Evolutionary conservation across 1,140 invertebrate species (phyloP).

Genomic region (Halesus radiatus): DNA sequence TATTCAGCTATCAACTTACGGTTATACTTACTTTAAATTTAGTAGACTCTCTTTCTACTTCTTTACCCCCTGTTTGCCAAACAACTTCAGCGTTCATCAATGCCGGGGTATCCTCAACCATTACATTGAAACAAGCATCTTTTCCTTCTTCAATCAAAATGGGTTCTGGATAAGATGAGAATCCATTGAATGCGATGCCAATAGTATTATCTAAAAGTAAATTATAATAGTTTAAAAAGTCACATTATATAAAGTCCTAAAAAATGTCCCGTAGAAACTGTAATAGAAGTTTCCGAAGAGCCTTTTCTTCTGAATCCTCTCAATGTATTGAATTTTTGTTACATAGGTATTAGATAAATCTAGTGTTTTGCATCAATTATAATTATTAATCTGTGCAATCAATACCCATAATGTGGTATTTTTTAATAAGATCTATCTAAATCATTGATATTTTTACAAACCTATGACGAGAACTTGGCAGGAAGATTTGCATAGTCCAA

Average conservation of each 20-base stretch:
- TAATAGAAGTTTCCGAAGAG: too few species aligned
- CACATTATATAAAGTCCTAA: too few species aligned
- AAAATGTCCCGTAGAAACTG: too few species aligned
- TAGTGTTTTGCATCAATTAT: background rate
- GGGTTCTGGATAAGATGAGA: constrained; percentile 59
- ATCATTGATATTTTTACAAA: constrained; percentile 33
- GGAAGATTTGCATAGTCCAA: constrained; percentile 59
- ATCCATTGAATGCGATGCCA: constrained; percentile 37
- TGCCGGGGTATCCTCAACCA: constrained; percentile 7
- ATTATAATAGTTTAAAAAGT: too few species aligned
- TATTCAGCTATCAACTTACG: too few species aligned
- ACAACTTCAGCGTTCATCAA: constrained; percentile 30
- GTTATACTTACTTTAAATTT: constrained; percentile 48
- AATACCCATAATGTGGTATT: too few species aligned
- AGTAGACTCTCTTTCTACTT: constrained; percentile 15
- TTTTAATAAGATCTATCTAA: background rate
- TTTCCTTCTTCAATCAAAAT: constrained; percentile 60
- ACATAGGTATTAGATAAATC: background rate
- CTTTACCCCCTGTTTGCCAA: constrained; percentile 47
- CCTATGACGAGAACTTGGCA: constrained; percentile 61
- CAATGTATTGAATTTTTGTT: too few species aligned
- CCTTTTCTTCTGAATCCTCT: too few species aligned
- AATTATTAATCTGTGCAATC: too few species aligned
- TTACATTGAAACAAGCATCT: constrained; percentile 49
- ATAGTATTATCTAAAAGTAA: constrained; percentile 36